Percentiles rank a stretch among this genome's conserved stretches.
phyloP scores from a whole-genome alignment of 2,797 vertebrate genomes.

The Oryzias sinensis region DNA sequence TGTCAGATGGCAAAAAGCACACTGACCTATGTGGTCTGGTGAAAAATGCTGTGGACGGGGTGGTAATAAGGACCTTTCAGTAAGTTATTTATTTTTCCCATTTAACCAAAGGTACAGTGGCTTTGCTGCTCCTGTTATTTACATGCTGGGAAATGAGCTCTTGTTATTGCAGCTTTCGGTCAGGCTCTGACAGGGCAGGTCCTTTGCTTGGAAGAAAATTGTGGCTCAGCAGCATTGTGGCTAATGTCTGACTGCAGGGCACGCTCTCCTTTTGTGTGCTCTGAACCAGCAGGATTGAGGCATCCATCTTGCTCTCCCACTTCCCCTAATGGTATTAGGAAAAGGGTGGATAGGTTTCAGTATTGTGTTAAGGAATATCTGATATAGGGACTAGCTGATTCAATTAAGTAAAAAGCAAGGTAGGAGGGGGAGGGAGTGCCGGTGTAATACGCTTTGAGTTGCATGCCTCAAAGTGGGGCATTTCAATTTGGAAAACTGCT shows the following conservation, averaged over 20 bases:
- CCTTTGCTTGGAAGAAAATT: conserved; percentile 41
- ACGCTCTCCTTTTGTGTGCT: conserved; percentile 65
- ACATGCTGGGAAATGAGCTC: conserved; percentile 53
- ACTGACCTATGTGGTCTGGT: conserved; percentile 27
- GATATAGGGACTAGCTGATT: conserved; percentile 74
- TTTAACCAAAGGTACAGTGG: conserved; percentile 35
- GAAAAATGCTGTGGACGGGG: conserved; percentile 41
- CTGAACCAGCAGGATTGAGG: conserved; percentile 76
- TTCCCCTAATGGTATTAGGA: conserved; percentile 78
- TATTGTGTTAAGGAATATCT: conserved; percentile 80
- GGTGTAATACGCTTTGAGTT: conserved; percentile 36
- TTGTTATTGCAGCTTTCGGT: conserved; percentile 65
- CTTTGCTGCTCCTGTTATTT: conserved; percentile 43
- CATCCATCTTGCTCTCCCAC: conserved; percentile 71
- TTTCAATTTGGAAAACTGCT: conserved; percentile 48
- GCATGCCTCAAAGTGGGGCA: conserved; percentile 35
- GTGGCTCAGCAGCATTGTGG: conserved; percentile 51
- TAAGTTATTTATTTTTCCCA: conserved; percentile 30
- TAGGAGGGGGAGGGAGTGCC: conserved; percentile 49
- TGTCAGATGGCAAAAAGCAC: conserved; percentile 37
- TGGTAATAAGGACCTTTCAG: conserved; percentile 46
- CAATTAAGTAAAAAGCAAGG: conserved; percentile 78
- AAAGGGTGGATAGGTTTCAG: conserved; percentile 76
- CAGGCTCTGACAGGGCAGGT: conserved; percentile 46
- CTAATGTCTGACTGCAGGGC: conserved; percentile 70